These are phyloP conservation scores for Sylvicapra grimmia DNA, from an alignment of 2,113 vertebrate genomes.

Conservation along the genomic window DNA sequence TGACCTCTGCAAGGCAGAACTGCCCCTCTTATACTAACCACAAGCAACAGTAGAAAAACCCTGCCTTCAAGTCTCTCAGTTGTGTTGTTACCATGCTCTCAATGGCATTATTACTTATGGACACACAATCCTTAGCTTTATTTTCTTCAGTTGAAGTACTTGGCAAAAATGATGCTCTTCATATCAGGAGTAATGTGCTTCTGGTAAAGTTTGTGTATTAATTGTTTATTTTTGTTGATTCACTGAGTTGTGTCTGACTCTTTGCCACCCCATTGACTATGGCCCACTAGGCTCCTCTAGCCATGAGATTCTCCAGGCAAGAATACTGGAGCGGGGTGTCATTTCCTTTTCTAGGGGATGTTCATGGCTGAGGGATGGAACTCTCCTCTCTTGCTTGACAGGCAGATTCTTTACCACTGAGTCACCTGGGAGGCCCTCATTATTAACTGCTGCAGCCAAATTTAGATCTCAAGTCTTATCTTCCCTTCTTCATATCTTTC, in stretches of 20 bases:
- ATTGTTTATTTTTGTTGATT: background rate
- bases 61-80: background rate
- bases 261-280: no score
- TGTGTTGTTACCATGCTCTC: fast-evolving
- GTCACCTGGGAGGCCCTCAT: no score
- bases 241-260: no score
- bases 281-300: no score
- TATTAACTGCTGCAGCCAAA: no score
- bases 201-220: background rate
- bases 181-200: background rate
- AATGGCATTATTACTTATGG: background rate
- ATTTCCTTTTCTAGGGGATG: no score
- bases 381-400: no score
- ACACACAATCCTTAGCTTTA: background rate
- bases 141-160: background rate
- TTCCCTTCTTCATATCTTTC: no score
- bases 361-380: no score
- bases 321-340: no score
- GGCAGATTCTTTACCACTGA: no score
- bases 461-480: background rate
- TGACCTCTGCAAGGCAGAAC: background rate
- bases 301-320: no score
- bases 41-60: background rate
- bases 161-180: background rate
- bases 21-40: background rate